Base-by-base conservation (phyloP, 2,888 invertebrate genomes). In the Chelonus formosanus region DNA sequence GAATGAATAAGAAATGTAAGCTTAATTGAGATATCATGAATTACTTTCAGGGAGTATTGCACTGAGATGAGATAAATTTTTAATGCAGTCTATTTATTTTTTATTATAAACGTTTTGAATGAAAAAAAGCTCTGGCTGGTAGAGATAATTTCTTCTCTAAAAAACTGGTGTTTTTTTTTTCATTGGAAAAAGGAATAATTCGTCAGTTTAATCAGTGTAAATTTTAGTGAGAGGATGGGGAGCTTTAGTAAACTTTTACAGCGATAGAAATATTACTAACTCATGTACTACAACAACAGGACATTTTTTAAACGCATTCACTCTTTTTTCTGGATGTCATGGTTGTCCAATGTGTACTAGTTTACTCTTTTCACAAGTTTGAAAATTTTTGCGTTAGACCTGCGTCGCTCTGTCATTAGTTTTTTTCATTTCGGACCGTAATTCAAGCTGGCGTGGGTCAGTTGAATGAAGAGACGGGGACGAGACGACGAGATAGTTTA, bases 401-500 rank as follows among this genome's bases (percentile, higher is more conserved):
- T 67, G 61, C 53, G 54, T 67, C 54, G 34, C 65, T 58, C 63
- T 66, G 58, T 48, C 20, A 43, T 61, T 56, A n/a, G 32, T 40
- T 60, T 20, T 53, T 71, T 67, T 65, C 62, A 64, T 67, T 74
- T 73, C 60, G 70, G 70, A 70, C 70, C 71, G 74, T 82, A 81
- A 82, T 81, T 82, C 77, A 77, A 79, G 73, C 71, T 70, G 74
- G 66, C 74, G 75, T 72, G 79, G 81, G 78, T 79, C 80, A 79
- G 80, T 76, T 77, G 73, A 75, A 67, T 68, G 67, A 47, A 55
- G 36, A 50, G 59, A 45, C 60, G 59, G 59, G 61, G 53, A 57
- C 67, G 47, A 58, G 78, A 78, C 77, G 75, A 71, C 76, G 76
- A 77, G 80, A 82, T 82, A 82, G 82, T 83, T 83, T 82, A 83